These are phyloP conservation scores for Trissolcus basalis DNA, from an alignment of 1,140 invertebrate species.

Conservation along the genomic window DNA sequence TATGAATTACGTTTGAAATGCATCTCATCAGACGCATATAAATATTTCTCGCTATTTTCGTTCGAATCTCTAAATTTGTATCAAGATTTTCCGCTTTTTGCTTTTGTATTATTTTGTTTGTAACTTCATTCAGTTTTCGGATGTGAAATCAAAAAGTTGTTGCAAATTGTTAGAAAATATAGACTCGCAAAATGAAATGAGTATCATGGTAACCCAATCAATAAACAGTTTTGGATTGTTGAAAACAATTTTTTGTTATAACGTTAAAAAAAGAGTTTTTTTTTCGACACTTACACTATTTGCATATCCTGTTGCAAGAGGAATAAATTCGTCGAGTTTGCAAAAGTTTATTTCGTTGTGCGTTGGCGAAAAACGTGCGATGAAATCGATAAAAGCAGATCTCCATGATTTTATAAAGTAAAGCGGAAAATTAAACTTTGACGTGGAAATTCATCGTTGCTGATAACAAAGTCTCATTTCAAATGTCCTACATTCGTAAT, in stretches of 20 bases:
- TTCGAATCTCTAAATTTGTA: background rate
- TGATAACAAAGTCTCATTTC: constrained; percentile 22
- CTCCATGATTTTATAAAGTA: constrained; percentile 16
- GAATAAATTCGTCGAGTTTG: background rate
- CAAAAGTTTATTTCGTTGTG: too few species aligned
- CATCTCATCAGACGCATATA: constrained; percentile 14
- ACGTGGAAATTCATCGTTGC: constrained; percentile 22
- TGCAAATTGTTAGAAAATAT: too few species aligned
- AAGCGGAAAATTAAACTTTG: constrained; percentile 27
- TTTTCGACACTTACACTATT: too few species aligned
- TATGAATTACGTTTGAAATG: constrained; percentile 19
- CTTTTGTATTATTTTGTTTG: background rate
- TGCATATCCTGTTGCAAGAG: too few species aligned
- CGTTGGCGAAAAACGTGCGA: background rate
- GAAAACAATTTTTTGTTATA: too few species aligned
- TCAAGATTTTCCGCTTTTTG: background rate
- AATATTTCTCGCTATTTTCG: background rate
- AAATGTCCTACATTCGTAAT: constrained; percentile 21
- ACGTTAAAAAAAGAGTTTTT: too few species aligned
- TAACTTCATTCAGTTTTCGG: background rate
- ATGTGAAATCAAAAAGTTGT: too few species aligned
- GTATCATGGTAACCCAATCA: too few species aligned
- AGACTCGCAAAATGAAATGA: too few species aligned
- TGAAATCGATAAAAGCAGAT: constrained; percentile 7
- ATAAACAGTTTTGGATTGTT: too few species aligned